Conservation (phyloP, 2,113 vertebrate genomes). For the Tonatia bakeri region DNA sequence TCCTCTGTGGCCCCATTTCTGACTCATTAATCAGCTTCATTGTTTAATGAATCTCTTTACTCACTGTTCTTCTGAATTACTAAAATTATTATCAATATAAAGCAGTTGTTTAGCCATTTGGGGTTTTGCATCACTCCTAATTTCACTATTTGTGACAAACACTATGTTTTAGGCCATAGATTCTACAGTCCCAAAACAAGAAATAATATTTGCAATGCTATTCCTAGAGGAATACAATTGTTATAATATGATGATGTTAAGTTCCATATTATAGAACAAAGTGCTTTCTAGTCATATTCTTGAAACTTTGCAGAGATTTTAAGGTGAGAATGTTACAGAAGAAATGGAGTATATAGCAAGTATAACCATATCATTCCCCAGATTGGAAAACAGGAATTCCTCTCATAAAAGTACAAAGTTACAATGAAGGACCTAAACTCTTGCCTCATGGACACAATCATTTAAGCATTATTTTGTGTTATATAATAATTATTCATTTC, state of each 20-base stretch:
- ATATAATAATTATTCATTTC: conserved; percentile 74
- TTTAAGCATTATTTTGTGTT: conserved; percentile 8
- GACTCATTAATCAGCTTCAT: neutral
- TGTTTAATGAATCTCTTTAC: neutral
- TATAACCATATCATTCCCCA: neutral
- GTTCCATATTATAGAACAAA: neutral
- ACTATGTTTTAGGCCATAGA: neutral
- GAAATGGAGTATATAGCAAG: neutral
- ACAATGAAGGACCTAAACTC: neutral
- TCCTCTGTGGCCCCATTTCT: neutral
- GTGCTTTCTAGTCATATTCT: neutral
- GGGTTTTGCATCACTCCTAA: neutral
- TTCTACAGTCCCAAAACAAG: neutral
- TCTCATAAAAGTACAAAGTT: neutral
- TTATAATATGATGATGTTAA: neutral
- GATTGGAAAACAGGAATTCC: neutral
- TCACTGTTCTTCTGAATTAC: neutral
- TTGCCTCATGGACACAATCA: neutral
- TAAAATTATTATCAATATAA: neutral
- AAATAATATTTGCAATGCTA: neutral
- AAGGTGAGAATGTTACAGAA: neutral
- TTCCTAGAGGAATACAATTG: neutral
- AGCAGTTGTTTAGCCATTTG: neutral
- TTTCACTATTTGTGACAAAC: neutral
- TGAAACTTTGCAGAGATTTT: neutral